These are phyloP conservation scores for Bambusicola thoracicus DNA, from an alignment of 2,113 vertebrate species.

Conservation along the genomic window DNA sequence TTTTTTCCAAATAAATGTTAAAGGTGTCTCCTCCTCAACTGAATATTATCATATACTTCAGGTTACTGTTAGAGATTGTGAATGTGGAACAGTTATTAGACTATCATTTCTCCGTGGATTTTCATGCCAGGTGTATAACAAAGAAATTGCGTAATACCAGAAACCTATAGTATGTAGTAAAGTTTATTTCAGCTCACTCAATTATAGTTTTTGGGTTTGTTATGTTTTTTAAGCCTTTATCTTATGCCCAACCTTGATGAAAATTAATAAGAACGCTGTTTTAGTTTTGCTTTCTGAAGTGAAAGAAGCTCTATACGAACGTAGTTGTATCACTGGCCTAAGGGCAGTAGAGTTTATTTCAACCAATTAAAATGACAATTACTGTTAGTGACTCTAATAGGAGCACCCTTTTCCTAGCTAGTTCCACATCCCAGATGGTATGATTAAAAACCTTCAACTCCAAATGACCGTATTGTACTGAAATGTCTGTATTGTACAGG, in stretches of 20 bases:
- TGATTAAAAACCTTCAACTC: conserved; percentile 52
- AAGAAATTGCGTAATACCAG: neutral
- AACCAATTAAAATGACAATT: conserved; percentile 75
- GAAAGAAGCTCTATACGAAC: neutral
- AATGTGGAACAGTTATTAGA: neutral
- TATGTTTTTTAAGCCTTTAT: neutral
- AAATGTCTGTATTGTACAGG: neutral
- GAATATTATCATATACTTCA: neutral
- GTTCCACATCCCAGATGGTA: neutral
- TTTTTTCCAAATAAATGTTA: neutral
- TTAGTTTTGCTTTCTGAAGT: conserved; percentile 1
- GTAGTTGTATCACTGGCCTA: conserved; percentile 27
- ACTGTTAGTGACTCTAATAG: conserved; percentile 42
- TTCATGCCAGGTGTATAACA: neutral
- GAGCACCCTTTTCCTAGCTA: neutral
- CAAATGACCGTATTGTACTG: neutral
- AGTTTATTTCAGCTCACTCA: neutral
- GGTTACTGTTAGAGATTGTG: neutral
- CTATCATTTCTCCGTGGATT: neutral
- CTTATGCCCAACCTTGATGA: neutral
- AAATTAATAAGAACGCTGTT: neutral
- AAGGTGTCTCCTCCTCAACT: neutral
- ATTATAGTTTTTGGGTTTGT: neutral
- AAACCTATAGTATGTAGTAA: neutral
- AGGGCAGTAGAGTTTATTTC: conserved; percentile 63